Evolutionary conservation across 2,113 vertebrate genomes (phyloP), one percentile per base, ranked within the genome.

Genomic region (Arothron firmamentum): DNA sequence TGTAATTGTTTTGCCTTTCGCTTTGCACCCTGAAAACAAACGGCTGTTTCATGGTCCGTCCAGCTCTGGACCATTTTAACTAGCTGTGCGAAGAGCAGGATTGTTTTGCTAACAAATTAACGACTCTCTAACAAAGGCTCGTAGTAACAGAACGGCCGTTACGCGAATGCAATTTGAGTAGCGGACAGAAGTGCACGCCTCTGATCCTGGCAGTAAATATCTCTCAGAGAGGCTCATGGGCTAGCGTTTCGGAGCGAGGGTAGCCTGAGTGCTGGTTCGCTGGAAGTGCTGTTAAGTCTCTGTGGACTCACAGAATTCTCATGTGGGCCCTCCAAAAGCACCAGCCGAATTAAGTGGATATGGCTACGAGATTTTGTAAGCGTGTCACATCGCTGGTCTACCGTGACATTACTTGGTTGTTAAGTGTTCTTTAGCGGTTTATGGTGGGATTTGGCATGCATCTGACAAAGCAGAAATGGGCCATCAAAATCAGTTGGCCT

Each of bases 271-370:
- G 87, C 87, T 90, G 83, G 88, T 88, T 38, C 34, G 9, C 34
- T 38, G 34, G 34, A 38, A 38, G 34, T 38, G 9, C 34, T 86
- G 85, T 73, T 77, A 80, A 85, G 75, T 88, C 89, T 85, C 88
- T 59, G 83, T 83, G 78, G 88, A 69, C 84, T 74, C 85, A 38
- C 50, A 46, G 73, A 82, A 88, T 84, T 89, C 88, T 90, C 90
- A 87, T 84, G 85, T 88, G 84, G 88, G 85, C 66, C 79, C 67
- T 88, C 81, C 83, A 62, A 70, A 70, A 85, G 85, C 80, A 82
- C 85, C 80, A 74, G 86, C 81, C 83, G 89, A 88, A 91, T 90
- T 88, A 89, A 91, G 85, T 90, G 88, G 73, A 76, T 85, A 60
- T 81, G 75, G 79, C 71, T 74, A 67, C 28, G 17, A 84, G 85